phyloP scores from a whole-genome alignment of 64 coral and sea anemone genomes.

The Dendrophyllia cribrosa region DNA sequence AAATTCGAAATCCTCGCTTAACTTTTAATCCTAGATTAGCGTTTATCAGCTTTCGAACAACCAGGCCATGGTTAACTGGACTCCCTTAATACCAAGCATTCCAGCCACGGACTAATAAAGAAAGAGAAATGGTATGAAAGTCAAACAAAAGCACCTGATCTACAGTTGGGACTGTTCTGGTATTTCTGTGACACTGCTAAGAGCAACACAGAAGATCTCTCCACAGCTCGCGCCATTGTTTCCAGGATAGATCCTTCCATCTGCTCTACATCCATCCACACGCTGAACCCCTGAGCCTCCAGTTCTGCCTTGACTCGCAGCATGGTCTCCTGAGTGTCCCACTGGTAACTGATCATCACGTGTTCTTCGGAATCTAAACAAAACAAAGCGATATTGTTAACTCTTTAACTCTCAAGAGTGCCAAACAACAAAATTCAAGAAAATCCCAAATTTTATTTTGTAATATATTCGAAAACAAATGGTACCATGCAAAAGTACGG shows the following conservation, averaged over 20 bases:
- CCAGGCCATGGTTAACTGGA: too few species aligned
- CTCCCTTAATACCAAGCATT: too few species aligned
- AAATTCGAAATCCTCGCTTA: too few species aligned
- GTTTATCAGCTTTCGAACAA: too few species aligned
- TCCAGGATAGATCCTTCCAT: conserved; percentile 52
- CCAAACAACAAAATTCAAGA: too few species aligned
- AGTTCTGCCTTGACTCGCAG: conserved; percentile 19
- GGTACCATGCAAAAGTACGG: too few species aligned
- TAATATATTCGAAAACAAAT: too few species aligned
- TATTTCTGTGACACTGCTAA: conserved; percentile 46
- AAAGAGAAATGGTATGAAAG: too few species aligned
- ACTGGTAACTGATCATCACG: conserved; percentile 59
- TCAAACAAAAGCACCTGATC: conserved; percentile 23
- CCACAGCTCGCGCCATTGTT: conserved; percentile 55
- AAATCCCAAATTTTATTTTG: too few species aligned
- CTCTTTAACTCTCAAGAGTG: too few species aligned
- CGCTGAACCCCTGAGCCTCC: not conserved
- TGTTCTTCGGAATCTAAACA: conserved; percentile 32
- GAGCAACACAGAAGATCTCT: conserved; percentile 30
- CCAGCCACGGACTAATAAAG: too few species aligned
- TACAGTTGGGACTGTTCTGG: conserved; percentile 51
- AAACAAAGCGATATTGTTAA: not conserved
- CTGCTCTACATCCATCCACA: conserved; percentile 65
- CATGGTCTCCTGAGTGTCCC: conserved; percentile 49
- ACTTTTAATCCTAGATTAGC: too few species aligned